Evolutionary conservation across 2,888 invertebrate genomes (phyloP), one percentile per base, ranked within the genome.

Genomic region (Globia sparganii): DNA sequence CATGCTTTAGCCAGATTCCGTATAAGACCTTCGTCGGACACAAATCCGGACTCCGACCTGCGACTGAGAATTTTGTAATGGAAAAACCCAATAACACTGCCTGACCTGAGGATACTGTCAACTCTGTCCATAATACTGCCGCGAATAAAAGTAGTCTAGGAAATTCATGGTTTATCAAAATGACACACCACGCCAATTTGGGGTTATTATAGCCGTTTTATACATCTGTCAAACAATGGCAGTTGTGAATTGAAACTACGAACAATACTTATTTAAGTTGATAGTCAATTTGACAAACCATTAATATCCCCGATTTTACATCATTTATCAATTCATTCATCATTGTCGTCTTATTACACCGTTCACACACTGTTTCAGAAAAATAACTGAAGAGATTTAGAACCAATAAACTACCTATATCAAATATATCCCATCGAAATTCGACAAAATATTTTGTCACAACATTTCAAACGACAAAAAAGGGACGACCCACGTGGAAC

Each of bases 381-480:
- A 21, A 4, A n/a, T 1, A 58, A 58, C 1, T 0, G 3, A 18
- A 34, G 0, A 40, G 28, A 65, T 78, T 81, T 76, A 65, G 31
- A 34, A 65, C 28, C 46, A 58, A 81, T 75, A 75, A 64, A 75
- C 15, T 28, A 75, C 49, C 81, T 64, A n/a, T 43, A 59, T 76
- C 82, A 76, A 43, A 76, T n/a, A 31, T 21, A 49, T 6, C 0
- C 46, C 49, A 82, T 34, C 46, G 2, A 70, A 65, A 84, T 28
- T 15, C 62, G 15, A 64, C n/a, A 67, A 59, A 53, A 75, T 62
- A 66, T 70, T 59, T 65, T 43, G 34, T 34, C 40, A 58, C 46
- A 56, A 71, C 49, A 85, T 62, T 75, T 70, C 58, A 53, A 81
- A 84, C 25, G 53, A 34, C 21, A 72, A 75, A 82, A 81, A 82